Evolutionary conservation across 2,797 vertebrate species (phyloP).

Genomic region (Aselliscus stoliczkanus): DNA sequence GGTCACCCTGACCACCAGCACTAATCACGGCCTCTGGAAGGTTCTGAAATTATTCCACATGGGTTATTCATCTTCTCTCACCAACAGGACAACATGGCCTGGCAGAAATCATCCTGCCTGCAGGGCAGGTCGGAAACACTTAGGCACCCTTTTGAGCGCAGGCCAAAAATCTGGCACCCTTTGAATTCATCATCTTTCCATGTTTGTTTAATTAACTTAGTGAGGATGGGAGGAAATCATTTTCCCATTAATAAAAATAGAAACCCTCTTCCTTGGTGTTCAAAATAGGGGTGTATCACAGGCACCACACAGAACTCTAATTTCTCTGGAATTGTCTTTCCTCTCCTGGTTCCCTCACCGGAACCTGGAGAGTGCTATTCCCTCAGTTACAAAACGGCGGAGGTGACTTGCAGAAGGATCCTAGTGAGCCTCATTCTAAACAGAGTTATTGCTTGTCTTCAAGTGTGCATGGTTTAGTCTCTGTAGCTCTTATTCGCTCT

Average conservation of each 20-base stretch:
- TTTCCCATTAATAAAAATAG: background rate
- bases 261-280: background rate
- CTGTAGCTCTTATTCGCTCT: background rate
- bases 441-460: background rate
- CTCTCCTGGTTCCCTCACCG: background rate
- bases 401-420: background rate
- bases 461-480: background rate
- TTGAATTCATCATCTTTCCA: background rate
- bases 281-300: too few relatives aligned
- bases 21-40: background rate
- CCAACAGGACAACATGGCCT: background rate
- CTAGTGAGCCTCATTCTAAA: too few relatives aligned
- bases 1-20: background rate
- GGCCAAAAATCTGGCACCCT: background rate
- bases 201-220: background rate
- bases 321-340: background rate
- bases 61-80: background rate
- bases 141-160: background rate
- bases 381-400: background rate
- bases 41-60: background rate
- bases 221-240: background rate
- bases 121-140: background rate
- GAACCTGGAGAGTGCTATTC: background rate
- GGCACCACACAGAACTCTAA: background rate
- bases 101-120: background rate